These are phyloP conservation scores for Ecdyonurus torrentis DNA, from an alignment of 2,888 invertebrate species.

Conservation along the genomic window DNA sequence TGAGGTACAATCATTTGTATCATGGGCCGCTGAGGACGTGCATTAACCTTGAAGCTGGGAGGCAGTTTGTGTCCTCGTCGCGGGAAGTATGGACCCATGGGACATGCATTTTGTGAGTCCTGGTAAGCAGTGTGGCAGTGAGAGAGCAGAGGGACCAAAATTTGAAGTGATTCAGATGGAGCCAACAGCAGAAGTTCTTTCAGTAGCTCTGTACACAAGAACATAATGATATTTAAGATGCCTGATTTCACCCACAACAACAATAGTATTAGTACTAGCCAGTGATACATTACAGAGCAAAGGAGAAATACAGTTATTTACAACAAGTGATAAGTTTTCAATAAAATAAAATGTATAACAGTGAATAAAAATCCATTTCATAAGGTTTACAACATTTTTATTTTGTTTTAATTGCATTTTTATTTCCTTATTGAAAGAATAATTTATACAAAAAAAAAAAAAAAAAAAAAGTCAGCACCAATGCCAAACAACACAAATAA, in stretches of 20 bases:
- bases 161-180: conserved; percentile 61
- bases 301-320: no score
- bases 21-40: conserved; percentile 61
- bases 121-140: conserved; percentile 70
- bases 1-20: conserved; percentile 72
- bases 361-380: no score
- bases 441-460: no score
- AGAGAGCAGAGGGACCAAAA: conserved; percentile 67
- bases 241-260: not conserved
- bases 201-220: conserved; percentile 39
- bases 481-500: no score
- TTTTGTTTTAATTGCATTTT: no score
- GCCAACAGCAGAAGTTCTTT: conserved; percentile 63
- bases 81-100: conserved; percentile 62
- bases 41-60: conserved; percentile 33
- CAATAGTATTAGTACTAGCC: no score
- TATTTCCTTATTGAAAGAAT: no score
- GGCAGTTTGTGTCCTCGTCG: conserved; percentile 40
- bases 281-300: no score
- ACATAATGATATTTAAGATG: conserved; percentile 18
- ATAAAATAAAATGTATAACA: no score
- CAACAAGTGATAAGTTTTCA: no score
- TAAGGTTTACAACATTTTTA: no score
- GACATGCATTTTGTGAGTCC: conserved; percentile 47
- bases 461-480: no score